Base-by-base conservation (phyloP, 1,140 invertebrate genomes). In the Pogonognathellus flavescens region DNA sequence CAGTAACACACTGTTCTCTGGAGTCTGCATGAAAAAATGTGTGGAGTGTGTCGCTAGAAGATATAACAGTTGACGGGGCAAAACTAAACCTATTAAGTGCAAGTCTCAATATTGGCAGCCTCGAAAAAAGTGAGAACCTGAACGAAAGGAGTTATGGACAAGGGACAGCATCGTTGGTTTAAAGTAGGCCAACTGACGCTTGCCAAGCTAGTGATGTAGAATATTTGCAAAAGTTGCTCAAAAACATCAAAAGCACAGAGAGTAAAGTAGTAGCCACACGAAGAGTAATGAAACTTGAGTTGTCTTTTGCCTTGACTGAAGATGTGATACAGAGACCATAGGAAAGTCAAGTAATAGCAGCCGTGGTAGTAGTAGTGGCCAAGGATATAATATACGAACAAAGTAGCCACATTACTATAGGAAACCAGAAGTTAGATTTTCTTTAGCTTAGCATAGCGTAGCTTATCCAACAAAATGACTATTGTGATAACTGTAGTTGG, bases 151-250 rank as follows among this genome's bases (percentile, higher is more conserved):
- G 10, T 8, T 72, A 25, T 76, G 31, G 31, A 41, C 31, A 41
- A 41, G 62, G 62, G 62, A 20, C 14, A 66, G 22, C 20, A 14
- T n/a, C 41, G 41, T 50, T 16, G 41, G 70, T 76, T 49, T 76
- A 49, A 76, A 76, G 70, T 76, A 76, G 70, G 70, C 70, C 70
- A 76, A 25, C 70, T 76, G 70, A 76, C 70, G 70, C 70, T 70
- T 76, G 70, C 70, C 70, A 50, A 41, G 70, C 70, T 16, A n/a
- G 9, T 31, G 41, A 76, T 50, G 25, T 18, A 49, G 70, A 76
- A 76, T 76, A 76, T 76, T 76, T 76, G 70, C 70, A 76, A 76
- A 76, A 76, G 31, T 76, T 76, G 41, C 70, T 76, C 70, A n/a
- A 76, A 76, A 76, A 50, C 70, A 13, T 13, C 16, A n/a, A 76